A percentile compares a stretch with the other conserved stretches of the same genome.
Conservation (phyloP, 2,888 invertebrate species). For the Pycnomerus fuliginosus region DNA sequence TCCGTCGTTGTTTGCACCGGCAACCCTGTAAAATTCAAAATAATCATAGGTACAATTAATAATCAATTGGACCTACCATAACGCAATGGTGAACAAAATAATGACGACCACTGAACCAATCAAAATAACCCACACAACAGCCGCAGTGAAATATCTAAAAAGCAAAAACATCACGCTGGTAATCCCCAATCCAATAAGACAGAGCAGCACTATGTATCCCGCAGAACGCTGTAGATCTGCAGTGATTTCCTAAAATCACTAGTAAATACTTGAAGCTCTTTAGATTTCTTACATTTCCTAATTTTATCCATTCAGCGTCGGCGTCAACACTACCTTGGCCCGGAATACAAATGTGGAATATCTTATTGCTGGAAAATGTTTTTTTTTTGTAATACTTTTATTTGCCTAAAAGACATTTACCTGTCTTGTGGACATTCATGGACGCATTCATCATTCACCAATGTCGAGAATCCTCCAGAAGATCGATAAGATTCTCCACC, state of each 20-base stretch:
- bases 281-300: background rate
- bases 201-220: slow-evolving; percentile 8
- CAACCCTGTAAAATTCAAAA: background rate
- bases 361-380: no score
- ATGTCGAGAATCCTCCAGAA: no score
- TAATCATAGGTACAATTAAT: no score
- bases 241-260: slow-evolving; percentile 4
- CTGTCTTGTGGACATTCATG: no score
- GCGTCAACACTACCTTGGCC: no score
- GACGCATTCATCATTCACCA: no score
- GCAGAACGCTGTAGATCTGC: slow-evolving; percentile 10
- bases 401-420: no score
- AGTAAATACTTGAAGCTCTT: background rate
- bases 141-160: slow-evolving; percentile 57
- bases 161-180: slow-evolving; percentile 55
- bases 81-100: slow-evolving; percentile 56
- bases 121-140: slow-evolving; percentile 61
- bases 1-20: background rate
- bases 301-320: no score
- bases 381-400: no score
- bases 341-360: no score
- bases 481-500: no score
- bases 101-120: slow-evolving; percentile 54
- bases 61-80: slow-evolving; percentile 63
- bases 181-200: slow-evolving; percentile 14